Conservation (phyloP, 2,113 vertebrate genomes). For the Amphiprion ocellaris region DNA sequence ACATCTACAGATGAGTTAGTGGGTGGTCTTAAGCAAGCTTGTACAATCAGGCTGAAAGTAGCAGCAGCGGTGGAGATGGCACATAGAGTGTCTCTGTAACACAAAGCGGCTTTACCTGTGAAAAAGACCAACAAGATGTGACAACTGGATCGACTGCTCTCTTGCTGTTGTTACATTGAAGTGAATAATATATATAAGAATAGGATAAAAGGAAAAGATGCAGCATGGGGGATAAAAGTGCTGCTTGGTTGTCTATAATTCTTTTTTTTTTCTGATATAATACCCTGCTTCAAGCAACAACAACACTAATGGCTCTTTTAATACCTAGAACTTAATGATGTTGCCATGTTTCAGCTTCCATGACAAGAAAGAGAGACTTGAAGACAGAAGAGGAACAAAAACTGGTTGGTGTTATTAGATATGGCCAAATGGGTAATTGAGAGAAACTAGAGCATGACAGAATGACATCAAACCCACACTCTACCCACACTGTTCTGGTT, state of each 20-base stretch:
- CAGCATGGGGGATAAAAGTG: neutral
- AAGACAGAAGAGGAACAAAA: constrained; percentile 13
- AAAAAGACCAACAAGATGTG: constrained; percentile 21
- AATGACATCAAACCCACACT: neutral
- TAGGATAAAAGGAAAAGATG: neutral
- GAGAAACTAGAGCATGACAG: neutral
- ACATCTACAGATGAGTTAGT: constrained; percentile 42
- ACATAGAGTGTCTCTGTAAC: neutral
- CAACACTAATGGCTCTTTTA: neutral
- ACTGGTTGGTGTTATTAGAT: neutral
- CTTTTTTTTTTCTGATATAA: neutral
- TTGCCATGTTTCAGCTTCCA: neutral
- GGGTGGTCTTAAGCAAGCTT: constrained; percentile 26
- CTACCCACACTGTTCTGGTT: neutral
- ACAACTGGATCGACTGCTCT: constrained; percentile 1
- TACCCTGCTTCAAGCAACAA: neutral
- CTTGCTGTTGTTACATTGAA: neutral
- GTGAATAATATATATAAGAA: neutral
- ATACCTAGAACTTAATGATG: neutral
- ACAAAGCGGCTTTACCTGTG: constrained; percentile 5
- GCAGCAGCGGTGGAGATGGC: neutral
- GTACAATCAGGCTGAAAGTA: neutral
- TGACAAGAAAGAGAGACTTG: neutral
- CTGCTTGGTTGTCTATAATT: neutral
- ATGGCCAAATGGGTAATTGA: neutral